Evolutionary conservation across 2,888 invertebrate species (phyloP), one percentile per base, ranked within the genome.

Genomic region (Luffia ferchaultella): DNA sequence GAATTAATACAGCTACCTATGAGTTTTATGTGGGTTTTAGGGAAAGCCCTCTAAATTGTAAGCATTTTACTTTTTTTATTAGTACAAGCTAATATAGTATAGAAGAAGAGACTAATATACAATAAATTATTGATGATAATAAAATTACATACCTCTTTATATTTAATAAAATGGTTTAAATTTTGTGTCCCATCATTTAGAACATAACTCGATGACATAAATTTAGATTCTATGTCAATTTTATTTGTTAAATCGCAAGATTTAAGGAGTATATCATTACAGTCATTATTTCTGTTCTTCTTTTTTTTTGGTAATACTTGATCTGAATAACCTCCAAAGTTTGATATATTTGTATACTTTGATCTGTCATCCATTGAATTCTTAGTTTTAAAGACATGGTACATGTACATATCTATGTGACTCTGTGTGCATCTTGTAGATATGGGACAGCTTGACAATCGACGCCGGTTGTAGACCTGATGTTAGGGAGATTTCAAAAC

Each of bases 391-490:
- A 49, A 15, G 18, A 62, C 48, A 56, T 73, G 67, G 46, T 73
- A 65, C 16, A 68, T 61, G 54, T 71, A 68, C 16, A 73, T 57
- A 52, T 77, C 73, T 41, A 70, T 68, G 54, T 61, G 70, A 53
- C 54, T 60, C 46, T 79, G 76, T 9, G 62, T 53, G 52, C 60
- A 68, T 64, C 67, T 72, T 19, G 75, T 62, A 42, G 70, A 69
- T 45, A 64, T 58, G 54, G 75, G 74, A 62, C 71, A 80, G 57
- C 77, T 82, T 16, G 75, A 83, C 62, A 82, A 76, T 52, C 73
- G 79, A 48, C 83, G 71, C 49, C 63, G 68, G 55, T 64, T 70
- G 20, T 78, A 58, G 50, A 74, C 74, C 83, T 83, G 66, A 49
- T 70, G 74, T 54, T 18, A 40, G 50, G 15, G 18, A 30, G n/a